A percentile compares a stretch with the other conserved stretches of the same genome.
phyloP scores from a whole-genome alignment of 2,113 vertebrate genomes.

The Lepisosteus osseus region DNA sequence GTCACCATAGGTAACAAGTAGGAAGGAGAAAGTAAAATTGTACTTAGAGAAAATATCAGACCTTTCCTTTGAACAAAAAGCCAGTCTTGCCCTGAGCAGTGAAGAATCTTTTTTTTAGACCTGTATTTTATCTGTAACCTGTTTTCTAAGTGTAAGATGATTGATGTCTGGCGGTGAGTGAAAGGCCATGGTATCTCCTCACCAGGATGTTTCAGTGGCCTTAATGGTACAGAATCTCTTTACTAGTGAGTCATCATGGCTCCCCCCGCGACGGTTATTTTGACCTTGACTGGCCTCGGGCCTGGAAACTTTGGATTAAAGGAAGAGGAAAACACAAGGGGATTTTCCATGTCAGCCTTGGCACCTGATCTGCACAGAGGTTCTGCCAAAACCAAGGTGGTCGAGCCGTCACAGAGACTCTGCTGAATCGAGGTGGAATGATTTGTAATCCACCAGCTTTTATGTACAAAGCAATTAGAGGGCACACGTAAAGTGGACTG shows the following conservation, averaged over 20 bases:
- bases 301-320: slow-evolving; percentile 75
- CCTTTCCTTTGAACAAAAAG: too few species aligned
- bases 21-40: too few species aligned
- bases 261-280: slow-evolving; percentile 73
- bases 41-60: too few species aligned
- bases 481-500: slow-evolving; percentile 40
- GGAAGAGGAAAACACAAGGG: slow-evolving; percentile 69
- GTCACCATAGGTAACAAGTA: too few species aligned
- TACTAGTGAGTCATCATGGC: slow-evolving; percentile 68
- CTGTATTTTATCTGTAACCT: too few species aligned
- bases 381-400: slow-evolving; percentile 60
- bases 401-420: slow-evolving; percentile 44
- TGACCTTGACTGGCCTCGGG: slow-evolving; percentile 70
- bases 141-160: too few species aligned
- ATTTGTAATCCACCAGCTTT: slow-evolving; percentile 63
- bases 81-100: too few species aligned
- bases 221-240: slow-evolving; percentile 13
- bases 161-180: too few species aligned
- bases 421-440: slow-evolving; percentile 50
- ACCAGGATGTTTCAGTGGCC: too few species aligned
- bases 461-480: slow-evolving; percentile 63
- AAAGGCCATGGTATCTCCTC: too few species aligned
- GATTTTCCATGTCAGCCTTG: slow-evolving; percentile 75
- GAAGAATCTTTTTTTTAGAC: too few species aligned
- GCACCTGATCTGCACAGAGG: slow-evolving; percentile 63